phyloP scores from a whole-genome alignment of 2,888 invertebrate genomes.

The Cryptosula pallasiana region DNA sequence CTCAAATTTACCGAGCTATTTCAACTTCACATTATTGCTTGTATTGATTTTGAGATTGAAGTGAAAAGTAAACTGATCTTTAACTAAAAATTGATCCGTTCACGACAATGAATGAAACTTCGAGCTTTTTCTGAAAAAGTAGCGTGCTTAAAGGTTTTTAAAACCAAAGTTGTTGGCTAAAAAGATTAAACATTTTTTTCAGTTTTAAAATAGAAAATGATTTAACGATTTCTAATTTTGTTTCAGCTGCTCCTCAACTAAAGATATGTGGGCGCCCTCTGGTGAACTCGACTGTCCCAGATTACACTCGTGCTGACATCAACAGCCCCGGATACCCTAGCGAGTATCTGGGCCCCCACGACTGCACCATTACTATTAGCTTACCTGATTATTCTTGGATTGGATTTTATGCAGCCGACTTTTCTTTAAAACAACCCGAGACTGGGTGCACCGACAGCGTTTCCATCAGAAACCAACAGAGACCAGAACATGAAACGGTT shows the following conservation, averaged over 20 bases:
- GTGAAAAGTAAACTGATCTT: no score
- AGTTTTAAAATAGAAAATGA: no score
- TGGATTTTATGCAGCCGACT: background rate
- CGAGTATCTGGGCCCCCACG: background rate
- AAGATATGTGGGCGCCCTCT: background rate
- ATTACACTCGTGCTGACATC: background rate
- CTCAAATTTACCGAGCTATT: no score
- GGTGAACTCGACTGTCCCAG: background rate
- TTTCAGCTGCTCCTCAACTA: background rate
- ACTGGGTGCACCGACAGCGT: background rate
- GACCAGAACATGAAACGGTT: background rate
- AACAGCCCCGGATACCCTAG: background rate
- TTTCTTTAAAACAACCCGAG: background rate
- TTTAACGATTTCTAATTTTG: no score
- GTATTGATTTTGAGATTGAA: no score
- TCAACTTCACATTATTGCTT: no score
- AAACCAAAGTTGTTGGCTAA: no score
- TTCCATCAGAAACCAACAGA: background rate
- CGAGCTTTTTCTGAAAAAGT: no score
- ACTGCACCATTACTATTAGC: background rate
- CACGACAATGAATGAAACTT: no score
- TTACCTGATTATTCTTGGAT: constrained; percentile 1
- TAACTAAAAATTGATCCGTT: no score
- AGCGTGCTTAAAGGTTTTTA: no score
- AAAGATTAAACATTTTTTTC: no score